phyloP scores from a whole-genome alignment of 23 tunicate genomes.

The Oikopleura dioica region DNA sequence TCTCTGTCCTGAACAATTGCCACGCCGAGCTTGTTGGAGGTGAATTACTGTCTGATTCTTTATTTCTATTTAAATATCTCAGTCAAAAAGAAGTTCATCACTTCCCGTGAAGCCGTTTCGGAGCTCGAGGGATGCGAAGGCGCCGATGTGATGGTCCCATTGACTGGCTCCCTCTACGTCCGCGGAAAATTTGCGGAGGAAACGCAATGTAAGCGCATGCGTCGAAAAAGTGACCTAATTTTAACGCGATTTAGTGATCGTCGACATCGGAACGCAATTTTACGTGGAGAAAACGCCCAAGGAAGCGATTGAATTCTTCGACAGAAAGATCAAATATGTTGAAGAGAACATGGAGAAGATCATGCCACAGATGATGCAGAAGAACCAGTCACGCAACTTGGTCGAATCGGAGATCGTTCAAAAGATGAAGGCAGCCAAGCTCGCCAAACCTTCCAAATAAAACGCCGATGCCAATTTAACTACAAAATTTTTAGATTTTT shows the following conservation, averaged over 20 bases:
- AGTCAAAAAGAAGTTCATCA: too few relatives aligned
- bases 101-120: too few relatives aligned
- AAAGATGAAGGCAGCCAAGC: not conserved
- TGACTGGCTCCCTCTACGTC: conserved; percentile 63
- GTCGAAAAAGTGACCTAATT: too few relatives aligned
- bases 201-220: too few relatives aligned
- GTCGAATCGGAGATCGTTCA: not conserved
- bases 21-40: too few relatives aligned
- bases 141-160: conserved; percentile 48
- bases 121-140: too few relatives aligned
- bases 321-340: conserved; percentile 50
- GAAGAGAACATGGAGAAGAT: conserved; percentile 69
- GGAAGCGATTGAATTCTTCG: conserved; percentile 81
- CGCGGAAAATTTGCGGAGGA: conserved; percentile 45
- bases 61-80: too few relatives aligned
- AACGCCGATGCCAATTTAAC: not conserved
- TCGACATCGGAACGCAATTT: conserved; percentile 65
- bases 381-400: not conserved
- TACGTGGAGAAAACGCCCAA: conserved; percentile 42
- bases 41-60: too few relatives aligned
- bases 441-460: not conserved
- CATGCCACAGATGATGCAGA: conserved; percentile 43
- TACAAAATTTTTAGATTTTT: not conserved
- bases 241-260: conserved; percentile 35
- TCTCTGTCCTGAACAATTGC: too few relatives aligned